These are phyloP conservation scores for Cisticola juncidis DNA, from an alignment of 2,113 vertebrate species.

Conservation along the genomic window DNA sequence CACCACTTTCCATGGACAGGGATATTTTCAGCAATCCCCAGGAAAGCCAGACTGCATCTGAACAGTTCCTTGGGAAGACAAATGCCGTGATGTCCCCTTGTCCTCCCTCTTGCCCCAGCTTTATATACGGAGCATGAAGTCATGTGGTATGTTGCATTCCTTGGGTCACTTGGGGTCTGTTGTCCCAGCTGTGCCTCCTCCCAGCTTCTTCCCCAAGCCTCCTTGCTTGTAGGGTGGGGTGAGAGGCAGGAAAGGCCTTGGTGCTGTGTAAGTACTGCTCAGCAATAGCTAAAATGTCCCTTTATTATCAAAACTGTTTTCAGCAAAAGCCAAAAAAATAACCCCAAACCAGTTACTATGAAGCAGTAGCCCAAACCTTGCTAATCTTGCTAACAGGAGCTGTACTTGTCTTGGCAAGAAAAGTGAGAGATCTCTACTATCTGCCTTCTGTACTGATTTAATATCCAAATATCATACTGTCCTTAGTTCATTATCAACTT, in stretches of 20 bases:
- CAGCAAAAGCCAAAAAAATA: background rate
- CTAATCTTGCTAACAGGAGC: background rate
- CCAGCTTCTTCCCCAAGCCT: background rate
- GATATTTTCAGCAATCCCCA: background rate
- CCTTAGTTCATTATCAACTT: background rate
- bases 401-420: background rate
- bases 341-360: background rate
- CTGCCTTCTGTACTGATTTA: background rate
- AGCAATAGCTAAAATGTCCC: background rate
- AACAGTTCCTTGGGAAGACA: background rate
- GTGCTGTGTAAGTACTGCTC: background rate
- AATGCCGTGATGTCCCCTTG: rapidly evolving
- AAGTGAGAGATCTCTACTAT: background rate
- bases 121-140: background rate
- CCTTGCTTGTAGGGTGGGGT: background rate
- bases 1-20: background rate
- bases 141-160: too few species aligned
- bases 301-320: background rate
- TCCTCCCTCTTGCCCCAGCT: background rate
- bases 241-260: background rate
- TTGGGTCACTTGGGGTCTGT: background rate
- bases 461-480: background rate
- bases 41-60: background rate
- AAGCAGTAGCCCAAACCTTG: background rate
- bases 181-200: rapidly evolving